A percentile compares a stretch with the other conserved stretches of the same genome.
Evolutionary conservation across 1,140 invertebrate genomes (phyloP).

Genomic region (Vanessa tameamea): DNA sequence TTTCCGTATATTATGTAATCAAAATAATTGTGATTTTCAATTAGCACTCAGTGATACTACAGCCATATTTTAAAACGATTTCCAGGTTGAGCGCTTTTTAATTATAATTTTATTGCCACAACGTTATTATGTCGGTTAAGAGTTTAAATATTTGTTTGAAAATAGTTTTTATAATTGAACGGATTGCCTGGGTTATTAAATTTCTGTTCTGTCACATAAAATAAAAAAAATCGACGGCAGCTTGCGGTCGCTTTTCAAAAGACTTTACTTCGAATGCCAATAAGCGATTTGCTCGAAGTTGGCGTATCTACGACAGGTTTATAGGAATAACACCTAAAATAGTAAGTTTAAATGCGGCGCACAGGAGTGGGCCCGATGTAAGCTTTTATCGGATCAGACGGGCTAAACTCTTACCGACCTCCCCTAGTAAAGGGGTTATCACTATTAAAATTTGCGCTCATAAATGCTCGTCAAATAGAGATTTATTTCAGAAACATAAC

Average conservation of each 20-base stretch:
- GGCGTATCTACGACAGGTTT: constrained; percentile 37
- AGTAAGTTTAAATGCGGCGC: constrained; percentile 52
- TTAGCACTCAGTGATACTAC: neutral
- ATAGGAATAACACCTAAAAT: constrained; percentile 46
- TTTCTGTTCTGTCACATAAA: constrained; percentile 50
- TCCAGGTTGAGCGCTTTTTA: constrained; percentile 1
- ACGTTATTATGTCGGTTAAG: constrained; percentile 13
- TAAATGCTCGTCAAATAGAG: constrained; percentile 1
- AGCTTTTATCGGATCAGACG: constrained; percentile 66
- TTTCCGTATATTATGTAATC: neutral
- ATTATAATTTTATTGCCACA: constrained; percentile 1
- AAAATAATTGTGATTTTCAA: constrained; percentile 6
- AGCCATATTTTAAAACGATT: neutral
- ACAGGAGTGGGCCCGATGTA: constrained; percentile 34
- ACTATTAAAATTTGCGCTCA: constrained; percentile 37
- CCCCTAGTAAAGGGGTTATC: constrained; percentile 24
- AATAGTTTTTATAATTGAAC: constrained; percentile 46
- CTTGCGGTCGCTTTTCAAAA: constrained; percentile 41
- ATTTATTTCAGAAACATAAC: neutral
- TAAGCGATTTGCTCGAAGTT: constrained; percentile 53
- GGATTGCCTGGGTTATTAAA: constrained; percentile 50
- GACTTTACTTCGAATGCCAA: constrained; percentile 57
- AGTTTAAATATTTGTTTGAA: constrained; percentile 49
- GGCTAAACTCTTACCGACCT: constrained; percentile 43
- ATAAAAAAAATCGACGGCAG: constrained; percentile 45